Conservation (phyloP, 30 jellyfish, hydroid and myxozoan species). For the Pseudorhiza aurosa region DNA sequence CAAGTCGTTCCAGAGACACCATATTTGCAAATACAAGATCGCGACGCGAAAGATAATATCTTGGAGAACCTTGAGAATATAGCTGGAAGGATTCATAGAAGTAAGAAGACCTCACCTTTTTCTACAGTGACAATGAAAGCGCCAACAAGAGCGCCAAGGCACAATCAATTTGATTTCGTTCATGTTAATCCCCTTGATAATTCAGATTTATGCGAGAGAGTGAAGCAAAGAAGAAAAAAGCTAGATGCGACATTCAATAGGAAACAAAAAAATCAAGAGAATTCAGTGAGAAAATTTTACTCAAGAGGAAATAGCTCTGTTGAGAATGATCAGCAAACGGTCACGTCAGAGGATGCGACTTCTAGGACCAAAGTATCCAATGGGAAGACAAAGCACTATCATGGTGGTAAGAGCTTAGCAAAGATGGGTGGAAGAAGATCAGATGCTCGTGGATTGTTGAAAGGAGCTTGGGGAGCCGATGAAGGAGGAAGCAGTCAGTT, state of each 20-base stretch:
- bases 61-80: not conserved
- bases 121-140: not conserved
- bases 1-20: constrained; percentile 39
- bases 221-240: constrained; percentile 20
- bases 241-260: not conserved
- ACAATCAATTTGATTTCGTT: constrained; percentile 11
- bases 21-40: not conserved
- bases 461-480: not conserved
- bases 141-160: not conserved
- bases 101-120: constrained; percentile 20
- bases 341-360: too few relatives aligned
- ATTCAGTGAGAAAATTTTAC: too few relatives aligned
- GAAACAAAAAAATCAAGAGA: too few relatives aligned
- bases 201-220: constrained; percentile 22
- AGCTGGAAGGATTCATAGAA: not conserved
- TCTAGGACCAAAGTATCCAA: too few relatives aligned
- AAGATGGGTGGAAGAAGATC: not conserved
- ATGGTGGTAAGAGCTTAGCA: too few relatives aligned
- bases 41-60: not conserved
- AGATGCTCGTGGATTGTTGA: not conserved
- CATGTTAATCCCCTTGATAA: constrained; percentile 4
- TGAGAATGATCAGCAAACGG: too few relatives aligned
- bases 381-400: too few relatives aligned
- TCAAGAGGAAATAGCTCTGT: too few relatives aligned
- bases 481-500: not conserved